Evolutionary conservation across 2,797 vertebrate species (phyloP).

Genomic region (Sebastes melanostomus): DNA sequence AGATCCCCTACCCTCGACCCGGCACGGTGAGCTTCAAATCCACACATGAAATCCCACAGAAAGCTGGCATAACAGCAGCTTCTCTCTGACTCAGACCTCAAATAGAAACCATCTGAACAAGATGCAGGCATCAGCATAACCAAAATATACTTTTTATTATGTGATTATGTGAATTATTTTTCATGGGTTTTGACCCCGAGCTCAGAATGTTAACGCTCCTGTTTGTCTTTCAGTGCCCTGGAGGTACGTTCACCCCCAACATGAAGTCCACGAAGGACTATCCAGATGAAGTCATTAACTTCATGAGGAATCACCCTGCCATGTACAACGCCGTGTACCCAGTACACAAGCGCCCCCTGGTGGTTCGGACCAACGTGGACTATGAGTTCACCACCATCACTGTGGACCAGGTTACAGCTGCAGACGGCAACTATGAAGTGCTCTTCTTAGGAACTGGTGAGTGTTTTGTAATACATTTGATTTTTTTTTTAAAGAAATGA

Average conservation of each 20-base stretch:
- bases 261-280: slow-evolving; percentile 99
- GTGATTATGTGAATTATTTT: background rate
- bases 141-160: slow-evolving; percentile 1
- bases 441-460: slow-evolving; percentile 98
- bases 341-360: slow-evolving; percentile 94
- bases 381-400: slow-evolving; percentile 97
- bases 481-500: background rate
- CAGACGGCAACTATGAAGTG: slow-evolving; percentile 98
- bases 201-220: slow-evolving; percentile 11
- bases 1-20: slow-evolving; percentile 97
- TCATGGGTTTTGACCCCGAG: background rate
- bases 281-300: slow-evolving; percentile 98
- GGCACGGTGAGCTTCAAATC: slow-evolving; percentile 89
- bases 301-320: slow-evolving; percentile 95
- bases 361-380: slow-evolving; percentile 93
- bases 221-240: slow-evolving; percentile 87
- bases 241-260: slow-evolving; percentile 96
- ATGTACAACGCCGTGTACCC: slow-evolving; percentile 98
- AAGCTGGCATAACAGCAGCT: slow-evolving; percentile 33
- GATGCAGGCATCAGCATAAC: slow-evolving; percentile 20
- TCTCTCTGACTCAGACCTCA: slow-evolving; percentile 23
- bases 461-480: slow-evolving; percentile 24
- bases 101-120: slow-evolving; percentile 41
- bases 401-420: slow-evolving; percentile 97
- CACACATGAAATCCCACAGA: slow-evolving; percentile 12